Conservation (phyloP, 35 echinoderm and acorn worm species). For the Lytechinus variegatus region DNA sequence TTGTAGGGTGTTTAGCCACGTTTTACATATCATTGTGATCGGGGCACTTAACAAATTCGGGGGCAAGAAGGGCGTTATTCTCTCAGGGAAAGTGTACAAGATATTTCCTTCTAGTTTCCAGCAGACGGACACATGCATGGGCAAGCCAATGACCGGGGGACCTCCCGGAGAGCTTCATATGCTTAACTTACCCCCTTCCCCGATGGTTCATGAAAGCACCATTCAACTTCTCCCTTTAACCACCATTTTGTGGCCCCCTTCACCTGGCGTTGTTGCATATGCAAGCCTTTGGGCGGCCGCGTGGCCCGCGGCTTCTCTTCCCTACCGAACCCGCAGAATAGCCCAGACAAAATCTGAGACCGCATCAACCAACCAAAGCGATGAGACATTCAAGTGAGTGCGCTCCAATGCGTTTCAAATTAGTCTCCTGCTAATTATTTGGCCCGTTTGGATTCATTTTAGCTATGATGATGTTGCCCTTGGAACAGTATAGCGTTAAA, state of each 20-base stretch:
- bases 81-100: no score
- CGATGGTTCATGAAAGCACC: not conserved
- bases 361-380: not conserved
- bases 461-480: not conserved
- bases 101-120: no score
- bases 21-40: no score
- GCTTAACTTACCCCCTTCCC: conserved; percentile 27
- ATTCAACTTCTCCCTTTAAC: not conserved
- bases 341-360: conserved; percentile 16
- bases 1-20: not conserved
- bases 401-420: conserved; percentile 18
- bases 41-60: not conserved
- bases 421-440: conserved; percentile 24
- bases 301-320: conserved; percentile 18
- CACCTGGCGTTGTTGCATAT: conserved; percentile 3
- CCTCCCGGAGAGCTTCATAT: not conserved
- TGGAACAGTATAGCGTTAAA: conserved; percentile 19
- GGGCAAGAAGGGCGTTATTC: not conserved
- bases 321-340: not conserved
- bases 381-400: not conserved
- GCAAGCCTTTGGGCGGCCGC: conserved; percentile 21
- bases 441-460: conserved; percentile 25
- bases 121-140: not conserved
- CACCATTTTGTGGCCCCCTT: conserved; percentile 14
- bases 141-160: conserved; percentile 40